Conservation (phyloP, 2,888 invertebrate species). For the Pseudolycoriella hygida region DNA sequence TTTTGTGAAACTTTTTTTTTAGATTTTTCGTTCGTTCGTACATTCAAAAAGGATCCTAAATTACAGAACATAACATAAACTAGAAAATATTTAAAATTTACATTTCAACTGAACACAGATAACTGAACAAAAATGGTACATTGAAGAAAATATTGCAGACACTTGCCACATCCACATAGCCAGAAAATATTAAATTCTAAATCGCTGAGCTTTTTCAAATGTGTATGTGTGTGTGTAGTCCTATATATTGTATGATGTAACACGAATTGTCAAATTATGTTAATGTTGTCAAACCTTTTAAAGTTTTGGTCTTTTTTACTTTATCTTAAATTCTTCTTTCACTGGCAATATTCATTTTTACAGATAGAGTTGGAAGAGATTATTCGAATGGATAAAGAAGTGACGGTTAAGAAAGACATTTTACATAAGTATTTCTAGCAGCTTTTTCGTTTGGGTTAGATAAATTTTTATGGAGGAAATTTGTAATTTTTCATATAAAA, state of each 20-base stretch:
- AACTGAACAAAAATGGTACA: background rate
- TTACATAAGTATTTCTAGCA: background rate
- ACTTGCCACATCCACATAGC: background rate
- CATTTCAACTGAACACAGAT: background rate
- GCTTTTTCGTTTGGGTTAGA: too few relatives aligned
- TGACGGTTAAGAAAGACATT: background rate
- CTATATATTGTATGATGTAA: background rate
- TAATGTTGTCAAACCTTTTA: conserved; percentile 1
- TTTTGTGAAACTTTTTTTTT: too few relatives aligned
- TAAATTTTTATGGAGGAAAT: too few relatives aligned
- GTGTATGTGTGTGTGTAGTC: too few relatives aligned
- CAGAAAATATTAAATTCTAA: background rate
- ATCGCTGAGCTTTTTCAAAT: background rate
- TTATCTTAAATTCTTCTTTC: too few relatives aligned
- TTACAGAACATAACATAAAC: background rate
- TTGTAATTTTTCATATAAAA: too few relatives aligned
- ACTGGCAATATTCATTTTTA: too few relatives aligned
- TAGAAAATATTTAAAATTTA: background rate
- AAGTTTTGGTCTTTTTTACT: background rate
- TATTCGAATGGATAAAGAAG: background rate
- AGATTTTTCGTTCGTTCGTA: too few relatives aligned
- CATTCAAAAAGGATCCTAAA: background rate
- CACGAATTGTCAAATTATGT: conserved; percentile 1
- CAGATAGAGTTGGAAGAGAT: background rate
- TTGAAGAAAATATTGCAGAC: background rate